These are phyloP conservation scores for Chondrosia reniformis DNA, from an alignment of 37 sponge, comb jelly and placozoan genomes.

Conservation along the genomic window DNA sequence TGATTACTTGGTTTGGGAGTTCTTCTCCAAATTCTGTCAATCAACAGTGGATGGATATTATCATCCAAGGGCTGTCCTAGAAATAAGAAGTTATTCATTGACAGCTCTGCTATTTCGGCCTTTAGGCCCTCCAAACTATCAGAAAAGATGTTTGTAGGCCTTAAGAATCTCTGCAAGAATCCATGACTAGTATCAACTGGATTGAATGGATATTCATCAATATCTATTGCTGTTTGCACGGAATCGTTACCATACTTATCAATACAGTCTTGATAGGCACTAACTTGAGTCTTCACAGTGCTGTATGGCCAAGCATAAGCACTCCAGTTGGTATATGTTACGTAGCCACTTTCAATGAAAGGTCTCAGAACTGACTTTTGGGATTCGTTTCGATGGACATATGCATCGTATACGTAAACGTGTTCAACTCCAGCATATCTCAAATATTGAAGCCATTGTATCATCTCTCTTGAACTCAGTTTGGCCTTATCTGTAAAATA, in stretches of 20 bases:
- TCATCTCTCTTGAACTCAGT: conserved; percentile 51
- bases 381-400: conserved; percentile 30
- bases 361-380: conserved; percentile 19
- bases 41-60: conserved; percentile 27
- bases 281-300: conserved; percentile 43
- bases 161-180: conserved; percentile 48
- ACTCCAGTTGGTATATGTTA: conserved; percentile 72
- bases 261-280: conserved; percentile 71
- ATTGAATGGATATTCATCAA: conserved; percentile 79
- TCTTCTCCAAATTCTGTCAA: conserved; percentile 45
- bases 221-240: conserved; percentile 58
- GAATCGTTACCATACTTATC: conserved; percentile 35
- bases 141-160: no score
- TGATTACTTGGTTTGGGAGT: conserved; percentile 43
- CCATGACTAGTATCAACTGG: conserved; percentile 51
- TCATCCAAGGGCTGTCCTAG: conserved; percentile 38
- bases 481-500: conserved; percentile 44
- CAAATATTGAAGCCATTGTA: conserved; percentile 65
- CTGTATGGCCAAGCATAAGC: conserved; percentile 47
- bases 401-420: conserved; percentile 77
- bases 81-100: conserved; percentile 64
- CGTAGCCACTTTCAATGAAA: conserved; percentile 30
- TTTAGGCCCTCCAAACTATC: conserved; percentile 25
- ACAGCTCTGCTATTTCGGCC: conserved; percentile 35
- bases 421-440: conserved; percentile 75